phyloP scores from a whole-genome alignment of 30 jellyfish, hydroid and myxozoan genomes.

The Aurelia aurita complex sp. Pacific region DNA sequence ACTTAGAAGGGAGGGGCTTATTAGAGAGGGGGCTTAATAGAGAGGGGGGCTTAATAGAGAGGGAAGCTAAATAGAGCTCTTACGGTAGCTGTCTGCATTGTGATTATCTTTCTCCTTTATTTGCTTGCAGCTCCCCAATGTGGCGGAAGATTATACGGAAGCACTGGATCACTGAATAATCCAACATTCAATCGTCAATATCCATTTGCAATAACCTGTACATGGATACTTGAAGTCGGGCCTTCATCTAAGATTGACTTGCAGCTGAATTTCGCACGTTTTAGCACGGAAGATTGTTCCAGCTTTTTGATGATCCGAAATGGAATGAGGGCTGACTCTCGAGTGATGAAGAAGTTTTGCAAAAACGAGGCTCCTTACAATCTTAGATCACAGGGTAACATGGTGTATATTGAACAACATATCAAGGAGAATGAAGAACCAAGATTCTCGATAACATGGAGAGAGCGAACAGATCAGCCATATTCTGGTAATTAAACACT shows the following conservation, averaged over 20 bases:
- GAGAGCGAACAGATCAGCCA: conserved; percentile 6
- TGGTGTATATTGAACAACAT: conserved; percentile 29
- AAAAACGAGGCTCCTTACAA: conserved; percentile 8
- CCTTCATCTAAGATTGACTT: conserved; percentile 33
- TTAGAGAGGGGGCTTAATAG: too few relatives aligned
- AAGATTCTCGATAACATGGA: conserved; percentile 9
- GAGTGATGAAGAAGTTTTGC: conserved; percentile 47
- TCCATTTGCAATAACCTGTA: conserved; percentile 55
- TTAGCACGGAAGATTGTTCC: conserved; percentile 35
- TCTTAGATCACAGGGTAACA: conserved; percentile 27
- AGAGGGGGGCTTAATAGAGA: too few relatives aligned
- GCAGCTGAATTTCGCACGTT: conserved; percentile 14
- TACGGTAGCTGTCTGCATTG: too few relatives aligned
- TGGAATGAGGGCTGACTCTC: conserved; percentile 71
- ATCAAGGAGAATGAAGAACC: conserved; percentile 12
- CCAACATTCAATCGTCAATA: conserved; percentile 30
- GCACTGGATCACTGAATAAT: conserved; percentile 43
- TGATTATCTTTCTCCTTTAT: too few relatives aligned
- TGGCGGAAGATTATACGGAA: conserved; percentile 72
- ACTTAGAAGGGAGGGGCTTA: too few relatives aligned
- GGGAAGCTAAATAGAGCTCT: too few relatives aligned
- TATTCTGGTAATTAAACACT: conserved; percentile 12
- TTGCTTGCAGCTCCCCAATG: conserved; percentile 64
- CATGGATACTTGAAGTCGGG: conserved; percentile 67
- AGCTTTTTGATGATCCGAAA: conserved; percentile 51